Base-by-base conservation (phyloP, 37 sponge, comb jelly and placozoan species). In the Aphrocallistes beatrix region DNA sequence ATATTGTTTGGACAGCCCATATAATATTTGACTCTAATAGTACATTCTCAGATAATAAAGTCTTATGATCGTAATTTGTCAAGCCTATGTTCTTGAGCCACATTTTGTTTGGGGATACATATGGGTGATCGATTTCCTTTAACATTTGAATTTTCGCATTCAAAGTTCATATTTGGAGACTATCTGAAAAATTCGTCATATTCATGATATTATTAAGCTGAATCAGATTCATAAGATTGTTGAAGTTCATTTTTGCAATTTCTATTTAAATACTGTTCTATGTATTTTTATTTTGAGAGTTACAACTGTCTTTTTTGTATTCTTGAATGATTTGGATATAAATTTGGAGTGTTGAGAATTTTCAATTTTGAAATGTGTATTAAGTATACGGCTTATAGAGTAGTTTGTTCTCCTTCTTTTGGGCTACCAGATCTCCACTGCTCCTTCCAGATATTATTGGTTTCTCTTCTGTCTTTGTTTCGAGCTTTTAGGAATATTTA, bases 11-110 rank as follows among this genome's bases (percentile, higher is more conserved):
- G 75, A 60, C 34, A 19, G 25, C 75, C 75, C 25, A 60, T 19
- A 60, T 60, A 60, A 32, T 1, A 30, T 60, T 60, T 30, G 32
- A 60, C 10, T 30, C 75, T 6, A 60, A 21, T 6, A 19, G n/a
- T 60, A 3, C 75, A 32, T 30, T 60, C n/a, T 60, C 8, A 19
- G 75, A 28, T 60, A 28, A 21, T 60, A 60, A 28, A 13, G 75
- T 19, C n/a, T 60, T 13, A 42, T 60, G 75, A 60, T 60, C 75
- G 75, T 60, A 28, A 32, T 3, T 28, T 60, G 75, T 28, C 34
- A 60, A 60, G 3, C 75, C 75, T 60, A 60, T 25, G 10, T 60
- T 6, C n/a, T 60, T 60, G 75, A 60, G 75, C 75, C 75, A 60
- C 75, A 60, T 19, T 60, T 42, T 42, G 13, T 42, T 42, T 42